Evolutionary conservation across 2,113 vertebrate genomes (phyloP).

Genomic region (Xyliphius kryptos): DNA sequence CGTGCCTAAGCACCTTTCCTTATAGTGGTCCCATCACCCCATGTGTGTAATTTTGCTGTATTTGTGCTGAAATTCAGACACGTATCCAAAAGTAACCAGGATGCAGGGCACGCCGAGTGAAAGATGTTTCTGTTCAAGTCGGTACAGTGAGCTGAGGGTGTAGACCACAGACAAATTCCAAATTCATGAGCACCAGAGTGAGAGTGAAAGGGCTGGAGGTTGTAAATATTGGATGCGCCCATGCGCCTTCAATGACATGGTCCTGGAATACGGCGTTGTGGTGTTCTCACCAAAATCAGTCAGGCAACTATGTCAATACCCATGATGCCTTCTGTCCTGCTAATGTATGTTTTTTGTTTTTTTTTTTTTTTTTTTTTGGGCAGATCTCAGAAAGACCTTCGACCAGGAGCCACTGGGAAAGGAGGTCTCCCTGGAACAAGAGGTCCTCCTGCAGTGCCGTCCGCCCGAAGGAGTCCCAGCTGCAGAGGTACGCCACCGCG

Average conservation of each 20-base stretch:
- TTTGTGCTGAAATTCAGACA: conserved; percentile 29
- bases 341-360: not conserved
- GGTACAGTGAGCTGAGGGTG: conserved; percentile 3
- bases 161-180: no score
- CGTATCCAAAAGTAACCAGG: conserved; percentile 7
- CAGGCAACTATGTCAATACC: no score
- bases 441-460: conserved; percentile 91
- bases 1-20: no score
- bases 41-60: conserved; percentile 13
- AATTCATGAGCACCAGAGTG: conserved; percentile 21
- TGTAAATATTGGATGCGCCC: conserved; percentile 16
- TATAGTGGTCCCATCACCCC: not conserved
- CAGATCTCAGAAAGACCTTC: conserved; percentile 92
- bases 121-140: conserved; percentile 25
- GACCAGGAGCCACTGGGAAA: conserved; percentile 95
- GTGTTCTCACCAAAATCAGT: no score
- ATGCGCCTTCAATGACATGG: no score
- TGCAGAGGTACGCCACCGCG: conserved; percentile 72
- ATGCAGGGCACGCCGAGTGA: conserved; percentile 7
- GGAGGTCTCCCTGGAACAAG: conserved; percentile 91
- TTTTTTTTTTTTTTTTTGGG: conserved; percentile 20
- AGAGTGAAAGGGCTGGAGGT: not conserved
- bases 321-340: not conserved
- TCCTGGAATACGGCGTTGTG: no score
- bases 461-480: conserved; percentile 93